Evolutionary conservation across 2,113 vertebrate species (phyloP).

Genomic region (Hippocampus mohnikei): DNA sequence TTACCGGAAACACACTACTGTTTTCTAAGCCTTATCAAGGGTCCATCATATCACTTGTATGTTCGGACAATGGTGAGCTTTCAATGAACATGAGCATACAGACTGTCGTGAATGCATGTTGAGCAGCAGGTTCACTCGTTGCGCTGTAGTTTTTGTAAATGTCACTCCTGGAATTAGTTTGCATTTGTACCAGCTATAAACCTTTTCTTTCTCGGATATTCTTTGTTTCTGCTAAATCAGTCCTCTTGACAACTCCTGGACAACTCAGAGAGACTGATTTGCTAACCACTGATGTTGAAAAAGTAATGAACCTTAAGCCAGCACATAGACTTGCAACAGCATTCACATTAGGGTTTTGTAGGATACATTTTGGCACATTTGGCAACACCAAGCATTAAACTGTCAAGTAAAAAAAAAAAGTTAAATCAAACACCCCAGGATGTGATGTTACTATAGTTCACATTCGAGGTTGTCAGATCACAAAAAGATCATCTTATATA

Average conservation of each 20-base stretch:
- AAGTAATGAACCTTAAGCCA: neutral
- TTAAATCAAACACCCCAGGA: neutral
- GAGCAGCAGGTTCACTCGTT: neutral
- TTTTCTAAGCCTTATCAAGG: too few relatives aligned
- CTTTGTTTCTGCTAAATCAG: too few relatives aligned
- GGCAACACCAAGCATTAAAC: neutral
- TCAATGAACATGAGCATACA: neutral
- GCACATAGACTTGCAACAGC: neutral
- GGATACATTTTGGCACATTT: neutral
- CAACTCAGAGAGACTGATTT: conserved; percentile 31
- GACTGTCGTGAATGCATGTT: neutral
- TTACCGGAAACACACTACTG: too few relatives aligned
- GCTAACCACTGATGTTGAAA: neutral
- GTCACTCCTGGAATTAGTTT: neutral
- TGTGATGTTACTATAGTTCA: conserved; percentile 3
- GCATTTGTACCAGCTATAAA: too few relatives aligned
- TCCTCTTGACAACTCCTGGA: conserved; percentile 3
- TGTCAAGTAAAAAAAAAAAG: neutral
- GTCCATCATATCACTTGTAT: neutral
- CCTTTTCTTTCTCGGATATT: conserved; percentile 18
- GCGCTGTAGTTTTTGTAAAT: neutral
- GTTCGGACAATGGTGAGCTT: neutral
- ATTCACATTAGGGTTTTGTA: neutral
- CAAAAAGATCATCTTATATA: neutral
- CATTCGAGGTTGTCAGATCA: conserved; percentile 7